phyloP scores from a whole-genome alignment of 2,888 invertebrate genomes.

The Crioceris asparagi region DNA sequence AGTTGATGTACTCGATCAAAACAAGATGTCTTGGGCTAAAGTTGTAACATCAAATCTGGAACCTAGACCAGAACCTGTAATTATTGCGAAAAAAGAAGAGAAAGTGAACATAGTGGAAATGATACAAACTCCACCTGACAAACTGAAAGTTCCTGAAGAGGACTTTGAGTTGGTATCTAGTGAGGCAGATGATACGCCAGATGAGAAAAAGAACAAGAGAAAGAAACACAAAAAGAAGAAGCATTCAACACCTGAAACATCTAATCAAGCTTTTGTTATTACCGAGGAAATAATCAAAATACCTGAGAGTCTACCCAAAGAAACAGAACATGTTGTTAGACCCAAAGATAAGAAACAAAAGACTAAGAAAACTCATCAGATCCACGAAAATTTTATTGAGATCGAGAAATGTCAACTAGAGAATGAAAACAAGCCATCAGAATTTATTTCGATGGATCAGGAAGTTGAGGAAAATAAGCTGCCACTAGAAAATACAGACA shows the following conservation, averaged over 20 bases:
- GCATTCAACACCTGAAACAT: slow-evolving; percentile 2
- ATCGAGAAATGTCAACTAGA: too few relatives aligned
- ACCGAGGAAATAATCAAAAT: background rate
- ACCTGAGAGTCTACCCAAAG: too few relatives aligned
- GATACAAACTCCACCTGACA: background rate
- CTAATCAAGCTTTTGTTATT: background rate
- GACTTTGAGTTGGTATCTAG: slow-evolving; percentile 1
- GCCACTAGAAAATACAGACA: too few relatives aligned
- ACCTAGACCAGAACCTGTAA: slow-evolving; percentile 2
- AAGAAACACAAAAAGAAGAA: slow-evolving; percentile 13
- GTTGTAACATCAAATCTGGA: slow-evolving; percentile 13
- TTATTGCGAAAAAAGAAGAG: background rate
- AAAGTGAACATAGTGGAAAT: background rate
- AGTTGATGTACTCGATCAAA: background rate
- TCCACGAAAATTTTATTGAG: too few relatives aligned
- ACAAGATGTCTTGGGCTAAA: slow-evolving; percentile 11
- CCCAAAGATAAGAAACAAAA: too few relatives aligned
- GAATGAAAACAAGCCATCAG: too few relatives aligned
- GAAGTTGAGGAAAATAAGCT: too few relatives aligned
- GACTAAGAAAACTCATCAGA: too few relatives aligned
- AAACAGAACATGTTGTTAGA: too few relatives aligned
- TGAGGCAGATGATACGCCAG: slow-evolving; percentile 6
- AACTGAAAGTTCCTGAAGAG: slow-evolving; percentile 1
- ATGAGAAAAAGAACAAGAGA: slow-evolving; percentile 13
- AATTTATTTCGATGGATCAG: too few relatives aligned